phyloP scores from a whole-genome alignment of 1,140 invertebrate species.

The Lamellibrachia luymesi region DNA sequence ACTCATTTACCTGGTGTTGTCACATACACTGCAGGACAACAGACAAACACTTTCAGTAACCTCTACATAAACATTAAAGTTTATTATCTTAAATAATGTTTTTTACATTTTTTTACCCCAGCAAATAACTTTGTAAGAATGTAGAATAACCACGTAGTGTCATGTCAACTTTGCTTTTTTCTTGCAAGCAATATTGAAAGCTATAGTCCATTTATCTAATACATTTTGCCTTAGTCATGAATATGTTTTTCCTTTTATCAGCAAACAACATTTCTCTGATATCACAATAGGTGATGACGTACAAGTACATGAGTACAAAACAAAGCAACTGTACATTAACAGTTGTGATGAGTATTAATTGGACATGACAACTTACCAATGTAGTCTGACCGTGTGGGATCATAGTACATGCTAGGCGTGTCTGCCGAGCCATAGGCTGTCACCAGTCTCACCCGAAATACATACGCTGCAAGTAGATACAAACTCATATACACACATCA shows the following conservation, averaged over 20 bases:
- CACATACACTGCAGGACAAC: not conserved
- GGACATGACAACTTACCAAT: slow-evolving; percentile 40
- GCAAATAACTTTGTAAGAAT: not conserved
- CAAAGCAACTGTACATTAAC: no score
- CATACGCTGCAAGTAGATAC: slow-evolving; percentile 35
- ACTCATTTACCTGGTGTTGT: not conserved
- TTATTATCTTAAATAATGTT: not conserved
- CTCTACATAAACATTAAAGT: not conserved
- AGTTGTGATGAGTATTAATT: no score
- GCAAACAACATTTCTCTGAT: not conserved
- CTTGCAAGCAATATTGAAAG: not conserved
- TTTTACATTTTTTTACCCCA: not conserved
- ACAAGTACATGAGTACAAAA: no score
- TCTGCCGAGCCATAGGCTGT: slow-evolving; percentile 41
- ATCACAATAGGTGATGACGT: not conserved
- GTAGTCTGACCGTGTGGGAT: slow-evolving; percentile 41
- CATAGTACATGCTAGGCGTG: slow-evolving; percentile 44
- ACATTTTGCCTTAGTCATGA: not conserved
- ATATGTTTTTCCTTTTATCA: not conserved
- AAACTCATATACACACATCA: not conserved
- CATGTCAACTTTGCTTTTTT: not conserved
- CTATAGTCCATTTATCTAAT: not conserved
- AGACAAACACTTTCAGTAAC: not conserved
- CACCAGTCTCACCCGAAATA: slow-evolving; percentile 37
- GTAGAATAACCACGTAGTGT: not conserved